Conservation (phyloP, 2,888 invertebrate genomes). For the Oscheius sp. region DNA sequence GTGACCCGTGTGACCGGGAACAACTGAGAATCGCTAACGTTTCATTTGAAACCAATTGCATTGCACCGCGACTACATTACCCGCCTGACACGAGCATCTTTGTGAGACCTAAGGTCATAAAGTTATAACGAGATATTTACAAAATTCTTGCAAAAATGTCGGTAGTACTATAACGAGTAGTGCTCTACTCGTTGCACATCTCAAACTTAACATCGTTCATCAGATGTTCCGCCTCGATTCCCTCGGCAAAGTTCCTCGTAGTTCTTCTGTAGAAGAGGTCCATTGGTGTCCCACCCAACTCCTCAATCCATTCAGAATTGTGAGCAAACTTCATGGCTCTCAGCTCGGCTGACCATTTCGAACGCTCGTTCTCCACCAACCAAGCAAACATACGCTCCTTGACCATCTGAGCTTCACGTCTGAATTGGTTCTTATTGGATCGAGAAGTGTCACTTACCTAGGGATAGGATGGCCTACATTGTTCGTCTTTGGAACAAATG, state of each 20-base stretch:
- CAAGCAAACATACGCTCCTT: slow-evolving; percentile 32
- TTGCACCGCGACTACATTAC: no score
- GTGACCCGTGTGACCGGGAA: no score
- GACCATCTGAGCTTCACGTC: slow-evolving; percentile 29
- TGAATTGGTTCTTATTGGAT: background rate
- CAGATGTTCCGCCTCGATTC: background rate
- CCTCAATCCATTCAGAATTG: slow-evolving; percentile 34
- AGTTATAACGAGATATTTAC: no score
- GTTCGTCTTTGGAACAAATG: slow-evolving; percentile 21
- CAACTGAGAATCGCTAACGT: no score
- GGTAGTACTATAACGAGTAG: no score
- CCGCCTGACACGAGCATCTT: no score
- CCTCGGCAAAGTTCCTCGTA: background rate
- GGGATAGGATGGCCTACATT: slow-evolving; percentile 3
- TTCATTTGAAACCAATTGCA: no score
- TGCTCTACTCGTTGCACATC: background rate
- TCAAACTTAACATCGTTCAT: slow-evolving; percentile 9
- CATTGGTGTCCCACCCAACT: slow-evolving; percentile 26
- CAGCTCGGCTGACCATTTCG: slow-evolving; percentile 22
- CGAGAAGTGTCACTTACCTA: slow-evolving; percentile 5
- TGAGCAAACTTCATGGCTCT: slow-evolving; percentile 32
- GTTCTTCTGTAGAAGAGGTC: slow-evolving; percentile 11
- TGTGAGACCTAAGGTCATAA: no score
- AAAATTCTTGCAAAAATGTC: no score
- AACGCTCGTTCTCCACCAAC: slow-evolving; percentile 24